Conservation (phyloP, 2,113 vertebrate genomes). For the Prochilodus magdalenae region DNA sequence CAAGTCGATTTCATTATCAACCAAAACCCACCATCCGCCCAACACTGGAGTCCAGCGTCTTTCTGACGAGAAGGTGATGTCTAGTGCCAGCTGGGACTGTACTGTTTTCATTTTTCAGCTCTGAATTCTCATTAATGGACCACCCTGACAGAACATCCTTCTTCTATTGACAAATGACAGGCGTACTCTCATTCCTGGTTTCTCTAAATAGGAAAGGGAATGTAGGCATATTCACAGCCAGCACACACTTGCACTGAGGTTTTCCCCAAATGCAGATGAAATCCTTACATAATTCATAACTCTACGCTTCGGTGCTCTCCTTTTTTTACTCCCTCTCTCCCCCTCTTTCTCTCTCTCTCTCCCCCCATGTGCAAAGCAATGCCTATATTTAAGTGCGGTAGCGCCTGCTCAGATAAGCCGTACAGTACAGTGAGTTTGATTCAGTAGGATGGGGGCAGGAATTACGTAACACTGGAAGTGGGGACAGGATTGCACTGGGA, state of each 20-base stretch:
- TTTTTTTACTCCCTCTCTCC: background rate
- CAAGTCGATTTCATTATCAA: no score
- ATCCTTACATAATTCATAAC: slow-evolving; percentile 60
- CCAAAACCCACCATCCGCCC: no score
- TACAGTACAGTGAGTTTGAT: slow-evolving; percentile 70
- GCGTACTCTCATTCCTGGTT: background rate
- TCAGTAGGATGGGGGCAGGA: slow-evolving; percentile 70
- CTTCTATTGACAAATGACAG: no score
- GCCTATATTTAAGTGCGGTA: slow-evolving; percentile 62
- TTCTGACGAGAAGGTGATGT: no score
- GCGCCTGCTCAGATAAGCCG: slow-evolving; percentile 63
- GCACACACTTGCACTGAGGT: slow-evolving; percentile 11
- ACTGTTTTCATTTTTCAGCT: no score
- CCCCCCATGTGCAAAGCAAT: slow-evolving; percentile 50
- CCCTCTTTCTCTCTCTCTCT: background rate
- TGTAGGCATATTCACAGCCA: slow-evolving; percentile 18
- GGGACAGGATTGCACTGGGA: background rate
- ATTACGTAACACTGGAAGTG: slow-evolving; percentile 70
- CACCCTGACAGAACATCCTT: no score
- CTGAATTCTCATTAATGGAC: no score
- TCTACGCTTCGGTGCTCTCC: slow-evolving; percentile 34
- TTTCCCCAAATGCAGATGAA: slow-evolving; percentile 32
- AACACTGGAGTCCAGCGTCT: no score
- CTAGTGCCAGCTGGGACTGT: no score
- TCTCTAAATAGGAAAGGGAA: background rate